These are phyloP conservation scores for Brachycybe producta DNA, from an alignment of 2,888 invertebrate species.

Conservation along the genomic window DNA sequence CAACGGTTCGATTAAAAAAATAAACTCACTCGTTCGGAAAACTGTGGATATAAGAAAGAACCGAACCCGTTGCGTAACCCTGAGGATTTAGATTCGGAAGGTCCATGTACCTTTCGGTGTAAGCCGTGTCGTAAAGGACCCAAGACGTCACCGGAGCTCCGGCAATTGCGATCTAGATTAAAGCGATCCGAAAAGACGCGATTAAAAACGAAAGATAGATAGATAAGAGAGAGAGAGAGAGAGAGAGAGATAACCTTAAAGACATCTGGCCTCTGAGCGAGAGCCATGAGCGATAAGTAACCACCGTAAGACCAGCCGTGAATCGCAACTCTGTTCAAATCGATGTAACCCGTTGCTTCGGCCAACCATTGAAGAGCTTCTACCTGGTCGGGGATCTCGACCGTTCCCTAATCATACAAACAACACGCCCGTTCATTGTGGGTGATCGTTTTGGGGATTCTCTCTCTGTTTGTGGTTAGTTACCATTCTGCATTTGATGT, in stretches of 20 bases:
- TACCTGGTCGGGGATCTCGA: conserved; percentile 87
- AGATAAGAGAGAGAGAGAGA: not conserved
- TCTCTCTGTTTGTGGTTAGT: conserved; percentile 19
- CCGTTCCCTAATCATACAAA: conserved; percentile 61
- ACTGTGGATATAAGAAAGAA: conserved; percentile 67
- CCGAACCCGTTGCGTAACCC: conserved; percentile 72
- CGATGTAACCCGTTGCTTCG: conserved; percentile 72
- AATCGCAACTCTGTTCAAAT: conserved; percentile 81
- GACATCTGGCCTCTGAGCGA: conserved; percentile 80
- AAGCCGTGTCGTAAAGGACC: conserved; percentile 95
- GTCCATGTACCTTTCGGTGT: conserved; percentile 96
- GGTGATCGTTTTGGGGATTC: not conserved
- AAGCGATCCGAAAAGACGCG: not conserved
- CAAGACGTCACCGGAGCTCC: conserved; percentile 97
- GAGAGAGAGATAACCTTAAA: conserved; percentile 54
- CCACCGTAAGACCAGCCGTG: conserved; percentile 99
- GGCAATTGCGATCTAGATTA: conserved; percentile 59
- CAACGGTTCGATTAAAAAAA: conserved; percentile 1
- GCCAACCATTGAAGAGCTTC: conserved; percentile 81
- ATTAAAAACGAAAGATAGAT: not conserved
- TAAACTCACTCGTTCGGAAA: conserved; percentile 77
- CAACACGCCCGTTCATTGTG: conserved; percentile 9
- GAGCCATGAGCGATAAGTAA: conserved; percentile 85
- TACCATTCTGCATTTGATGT: conserved; percentile 72
- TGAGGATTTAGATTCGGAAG: conserved; percentile 55